Percentiles rank a stretch among this genome's conserved stretches.
Conservation (phyloP, 2,888 invertebrate genomes). For the Lomographa bimaculata region DNA sequence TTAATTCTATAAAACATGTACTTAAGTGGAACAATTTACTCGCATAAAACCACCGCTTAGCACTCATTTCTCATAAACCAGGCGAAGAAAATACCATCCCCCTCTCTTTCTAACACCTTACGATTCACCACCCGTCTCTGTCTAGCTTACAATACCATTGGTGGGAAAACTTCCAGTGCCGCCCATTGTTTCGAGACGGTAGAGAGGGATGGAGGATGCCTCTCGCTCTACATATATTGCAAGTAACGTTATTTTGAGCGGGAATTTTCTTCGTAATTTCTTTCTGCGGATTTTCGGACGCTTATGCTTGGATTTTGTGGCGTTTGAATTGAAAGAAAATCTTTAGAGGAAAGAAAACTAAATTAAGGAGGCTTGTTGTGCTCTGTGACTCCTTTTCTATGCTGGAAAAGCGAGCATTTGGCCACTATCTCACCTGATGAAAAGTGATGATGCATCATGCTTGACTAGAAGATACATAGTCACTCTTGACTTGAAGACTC, state of each 20-base stretch:
- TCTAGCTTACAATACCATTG: constrained; percentile 32
- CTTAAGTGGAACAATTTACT: constrained; percentile 31
- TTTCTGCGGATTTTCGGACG: constrained; percentile 28
- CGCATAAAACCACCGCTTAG: constrained; percentile 31
- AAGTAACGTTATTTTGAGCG: constrained; percentile 55
- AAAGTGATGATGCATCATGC: no score
- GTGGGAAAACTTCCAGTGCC: constrained; percentile 33
- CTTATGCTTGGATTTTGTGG: constrained; percentile 5
- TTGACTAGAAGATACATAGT: no score
- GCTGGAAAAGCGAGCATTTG: no score
- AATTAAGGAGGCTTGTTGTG: no score
- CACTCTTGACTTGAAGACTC: no score
- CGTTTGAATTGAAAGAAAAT: no score
- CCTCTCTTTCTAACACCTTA: constrained; percentile 22
- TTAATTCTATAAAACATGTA: constrained; percentile 31
- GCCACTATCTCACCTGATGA: no score
- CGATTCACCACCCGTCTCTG: constrained; percentile 16
- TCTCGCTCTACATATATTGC: constrained; percentile 38
- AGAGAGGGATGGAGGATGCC: constrained; percentile 33
- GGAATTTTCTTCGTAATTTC: constrained; percentile 35
- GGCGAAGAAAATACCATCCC: constrained; percentile 12
- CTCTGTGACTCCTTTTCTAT: no score
- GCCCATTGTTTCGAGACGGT: constrained; percentile 39
- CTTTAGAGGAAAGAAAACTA: no score
- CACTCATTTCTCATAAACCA: constrained; percentile 28